phyloP scores from a whole-genome alignment of 2,797 vertebrate species.

The Pampus argenteus region DNA sequence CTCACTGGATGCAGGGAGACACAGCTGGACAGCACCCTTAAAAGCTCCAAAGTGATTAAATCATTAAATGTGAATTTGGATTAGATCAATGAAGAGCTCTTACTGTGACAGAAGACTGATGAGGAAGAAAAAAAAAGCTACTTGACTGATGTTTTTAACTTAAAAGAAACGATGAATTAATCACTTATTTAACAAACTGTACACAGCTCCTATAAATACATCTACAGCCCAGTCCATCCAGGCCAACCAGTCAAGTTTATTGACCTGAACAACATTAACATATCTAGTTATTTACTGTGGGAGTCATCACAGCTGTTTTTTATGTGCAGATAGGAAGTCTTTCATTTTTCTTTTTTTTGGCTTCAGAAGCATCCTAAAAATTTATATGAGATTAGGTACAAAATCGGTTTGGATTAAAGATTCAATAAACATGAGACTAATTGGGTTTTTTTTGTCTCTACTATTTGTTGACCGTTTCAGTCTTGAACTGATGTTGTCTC shows the following conservation, averaged over 20 bases:
- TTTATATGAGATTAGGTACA: constrained; percentile 2
- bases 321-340: too few species aligned
- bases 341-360: neutral
- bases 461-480: neutral
- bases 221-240: neutral
- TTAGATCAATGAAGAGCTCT: neutral
- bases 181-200: neutral
- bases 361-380: neutral
- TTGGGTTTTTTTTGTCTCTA: neutral
- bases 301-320: neutral
- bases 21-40: neutral
- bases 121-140: neutral
- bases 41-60: constrained; percentile 16
- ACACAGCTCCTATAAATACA: neutral
- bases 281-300: too few species aligned
- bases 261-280: too few species aligned
- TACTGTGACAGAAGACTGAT: neutral
- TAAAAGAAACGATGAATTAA: constrained; percentile 8
- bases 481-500: neutral
- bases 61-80: constrained; percentile 8
- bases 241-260: too few species aligned
- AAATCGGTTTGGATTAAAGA: constrained; percentile 39
- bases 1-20: neutral
- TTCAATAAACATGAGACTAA: neutral
- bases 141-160: neutral